phyloP scores from a whole-genome alignment of 37 sponge, comb jelly and placozoan genomes.

The Axinella damicornis region DNA sequence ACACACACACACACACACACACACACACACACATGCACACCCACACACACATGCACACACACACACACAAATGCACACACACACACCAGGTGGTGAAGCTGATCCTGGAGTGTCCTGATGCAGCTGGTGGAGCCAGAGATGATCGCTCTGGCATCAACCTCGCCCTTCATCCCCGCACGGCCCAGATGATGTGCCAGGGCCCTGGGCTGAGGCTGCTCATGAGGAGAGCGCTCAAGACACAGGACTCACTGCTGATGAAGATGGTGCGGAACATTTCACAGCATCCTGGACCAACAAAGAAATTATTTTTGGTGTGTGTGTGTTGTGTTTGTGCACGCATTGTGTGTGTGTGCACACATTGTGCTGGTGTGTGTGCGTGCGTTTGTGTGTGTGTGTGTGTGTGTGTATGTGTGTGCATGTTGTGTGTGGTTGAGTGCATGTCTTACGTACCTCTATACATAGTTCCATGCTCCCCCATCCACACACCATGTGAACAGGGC shows the following conservation, averaged over 20 bases:
- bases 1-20: too few species aligned
- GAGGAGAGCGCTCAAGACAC: slow-evolving; percentile 81
- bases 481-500: slow-evolving; percentile 20
- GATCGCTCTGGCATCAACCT: slow-evolving; percentile 91
- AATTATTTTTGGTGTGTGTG: slow-evolving; percentile 71
- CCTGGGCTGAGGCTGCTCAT: slow-evolving; percentile 85
- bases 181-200: slow-evolving; percentile 69
- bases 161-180: slow-evolving; percentile 71
- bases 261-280: slow-evolving; percentile 87
- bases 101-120: slow-evolving; percentile 75
- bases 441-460: too few species aligned
- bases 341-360: too few species aligned
- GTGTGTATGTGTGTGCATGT: too few species aligned
- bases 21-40: background rate
- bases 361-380: background rate
- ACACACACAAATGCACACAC: too few species aligned
- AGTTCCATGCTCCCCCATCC: too few species aligned
- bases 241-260: slow-evolving; percentile 88
- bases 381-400: background rate
- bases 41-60: background rate
- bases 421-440: too few species aligned
- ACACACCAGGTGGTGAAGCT: slow-evolving; percentile 86
- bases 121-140: slow-evolving; percentile 77
- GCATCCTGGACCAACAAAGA: slow-evolving; percentile 70
- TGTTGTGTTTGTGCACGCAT: too few species aligned